Base-by-base conservation (phyloP, 2,888 invertebrate genomes). In the Papilio demoleus region DNA sequence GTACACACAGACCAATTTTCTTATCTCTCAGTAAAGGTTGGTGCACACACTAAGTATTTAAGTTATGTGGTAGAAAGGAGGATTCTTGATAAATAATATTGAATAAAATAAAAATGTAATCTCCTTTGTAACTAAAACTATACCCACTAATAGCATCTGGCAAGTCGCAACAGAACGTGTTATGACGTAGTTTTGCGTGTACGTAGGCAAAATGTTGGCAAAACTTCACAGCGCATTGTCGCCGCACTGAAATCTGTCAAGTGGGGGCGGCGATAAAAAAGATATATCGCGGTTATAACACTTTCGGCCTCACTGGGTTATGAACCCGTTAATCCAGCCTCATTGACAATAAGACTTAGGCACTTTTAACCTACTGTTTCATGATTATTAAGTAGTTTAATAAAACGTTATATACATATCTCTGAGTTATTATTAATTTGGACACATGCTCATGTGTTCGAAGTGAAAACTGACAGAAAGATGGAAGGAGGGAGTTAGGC, bases 261-360 rank as follows among this genome's bases (percentile, higher is more conserved):
- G 75, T 75, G 75, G 73, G 75, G 71, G 67, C 70, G 58, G 73
- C 79, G 72, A 79, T 82, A 82, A 80, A 83, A 76, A 75, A 78
- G 78, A 81, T 80, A 78, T 79, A 83, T 82, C 71, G 76, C 65
- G 72, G 74, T 78, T 77, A 79, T 81, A 80, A 82, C 76, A 79
- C 75, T 79, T 79, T 72, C 76, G 73, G 71, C 71, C 71, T 76
- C 72, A 71, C 73, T 76, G 75, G 78, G 74, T 76, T 79, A 77
- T 73, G 72, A 75, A 72, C 71, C 70, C 72, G 73, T 79, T 77
- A 79, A 79, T 73, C 58, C 77, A 77, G 72, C 74, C 74, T 77
- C 76, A 71, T 72, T 76, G 71, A 67, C 71, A 71, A 22, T 42
- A 47, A 45, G 14, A 63, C 53, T 67, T 53, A 60, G n/a, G 19